Conservation (phyloP, 2,888 invertebrate genomes). For the Nymphalis polychloros region DNA sequence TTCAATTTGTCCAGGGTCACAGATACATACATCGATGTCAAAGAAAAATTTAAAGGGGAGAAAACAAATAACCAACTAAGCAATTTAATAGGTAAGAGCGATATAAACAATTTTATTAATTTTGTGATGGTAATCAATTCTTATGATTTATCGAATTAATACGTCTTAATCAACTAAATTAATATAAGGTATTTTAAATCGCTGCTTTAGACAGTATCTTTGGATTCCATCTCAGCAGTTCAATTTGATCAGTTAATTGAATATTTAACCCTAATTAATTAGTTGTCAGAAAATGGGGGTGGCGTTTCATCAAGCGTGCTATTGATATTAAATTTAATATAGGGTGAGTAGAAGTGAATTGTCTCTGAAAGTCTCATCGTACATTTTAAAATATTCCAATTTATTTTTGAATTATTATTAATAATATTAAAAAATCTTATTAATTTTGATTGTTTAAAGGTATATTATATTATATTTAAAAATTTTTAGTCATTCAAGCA, state of each 20-base stretch:
- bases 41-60: no score
- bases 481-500: no score
- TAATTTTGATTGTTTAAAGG: no score
- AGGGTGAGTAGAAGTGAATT: constrained; percentile 39
- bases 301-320: constrained; percentile 58
- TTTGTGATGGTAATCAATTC: not conserved
- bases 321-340: constrained; percentile 76
- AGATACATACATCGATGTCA: no score
- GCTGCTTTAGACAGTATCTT: constrained; percentile 30
- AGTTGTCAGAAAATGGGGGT: constrained; percentile 48
- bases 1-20: no score
- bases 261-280: constrained; percentile 60
- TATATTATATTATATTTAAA: no score
- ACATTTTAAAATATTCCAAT: constrained; percentile 7
- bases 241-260: constrained; percentile 45
- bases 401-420: not conserved
- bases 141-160: constrained; percentile 1
- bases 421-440: no score
- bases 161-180: not conserved
- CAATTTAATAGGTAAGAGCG: no score
- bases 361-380: constrained; percentile 28
- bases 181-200: constrained; percentile 13
- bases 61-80: no score
- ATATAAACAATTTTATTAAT: no score
- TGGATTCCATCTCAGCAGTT: constrained; percentile 33